These are phyloP conservation scores for Cirrhinus mrigala DNA, from an alignment of 2,797 vertebrate species.

Conservation along the genomic window DNA sequence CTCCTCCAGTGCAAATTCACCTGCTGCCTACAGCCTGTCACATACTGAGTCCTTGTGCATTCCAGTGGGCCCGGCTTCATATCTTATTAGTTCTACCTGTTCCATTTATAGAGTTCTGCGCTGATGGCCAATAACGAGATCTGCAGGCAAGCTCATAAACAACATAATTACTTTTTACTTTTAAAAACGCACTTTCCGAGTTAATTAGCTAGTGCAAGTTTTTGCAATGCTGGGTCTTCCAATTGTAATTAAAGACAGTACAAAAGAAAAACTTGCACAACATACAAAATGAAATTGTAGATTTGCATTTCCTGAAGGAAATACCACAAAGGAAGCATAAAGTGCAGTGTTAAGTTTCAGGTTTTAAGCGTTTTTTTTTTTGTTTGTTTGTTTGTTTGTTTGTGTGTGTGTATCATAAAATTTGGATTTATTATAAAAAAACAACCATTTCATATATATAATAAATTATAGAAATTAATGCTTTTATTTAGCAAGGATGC, in stretches of 20 bases:
- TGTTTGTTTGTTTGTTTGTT: too few relatives aligned
- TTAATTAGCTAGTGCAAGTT: constrained; percentile 9
- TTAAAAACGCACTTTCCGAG: constrained; percentile 12
- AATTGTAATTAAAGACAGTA: not conserved
- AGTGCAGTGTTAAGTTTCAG: too few relatives aligned
- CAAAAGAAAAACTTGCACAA: not conserved
- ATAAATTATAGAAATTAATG: too few relatives aligned
- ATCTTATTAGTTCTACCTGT: constrained; percentile 22
- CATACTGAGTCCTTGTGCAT: constrained; percentile 28
- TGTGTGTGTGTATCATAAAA: too few relatives aligned
- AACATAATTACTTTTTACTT: constrained; percentile 1
- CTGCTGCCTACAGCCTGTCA: constrained; percentile 53
- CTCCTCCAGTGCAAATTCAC: constrained; percentile 49
- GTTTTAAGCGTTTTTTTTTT: too few relatives aligned
- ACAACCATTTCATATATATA: too few relatives aligned
- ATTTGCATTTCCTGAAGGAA: not conserved
- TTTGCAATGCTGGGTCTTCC: not conserved
- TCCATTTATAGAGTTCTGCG: constrained; percentile 14
- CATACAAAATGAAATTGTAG: not conserved
- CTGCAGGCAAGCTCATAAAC: constrained; percentile 18
- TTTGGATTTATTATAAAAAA: too few relatives aligned
- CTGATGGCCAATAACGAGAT: constrained; percentile 5
- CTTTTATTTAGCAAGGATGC: too few relatives aligned
- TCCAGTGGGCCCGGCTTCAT: constrained; percentile 14
- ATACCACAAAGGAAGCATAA: not conserved